Evolutionary conservation across 35 echinoderm and acorn worm genomes (phyloP).

Genomic region (Holothuria glaberrima): DNA sequence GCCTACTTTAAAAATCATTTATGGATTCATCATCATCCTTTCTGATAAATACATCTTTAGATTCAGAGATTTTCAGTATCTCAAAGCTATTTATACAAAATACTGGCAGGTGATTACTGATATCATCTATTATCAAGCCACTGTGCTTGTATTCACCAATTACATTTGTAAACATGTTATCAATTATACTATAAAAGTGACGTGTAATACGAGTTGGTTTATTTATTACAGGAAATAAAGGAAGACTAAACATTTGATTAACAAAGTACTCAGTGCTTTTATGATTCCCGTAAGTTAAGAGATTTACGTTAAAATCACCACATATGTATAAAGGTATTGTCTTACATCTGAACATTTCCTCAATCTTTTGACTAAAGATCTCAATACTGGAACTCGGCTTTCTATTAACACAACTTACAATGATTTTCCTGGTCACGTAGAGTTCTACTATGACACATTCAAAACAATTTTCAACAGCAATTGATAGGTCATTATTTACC

Average conservation of each 20-base stretch:
- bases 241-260: not conserved
- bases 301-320: slow-evolving; percentile 11
- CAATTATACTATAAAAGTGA: not conserved
- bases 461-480: not conserved
- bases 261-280: slow-evolving; percentile 17
- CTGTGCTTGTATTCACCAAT: not conserved
- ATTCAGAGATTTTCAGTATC: not conserved
- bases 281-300: not conserved
- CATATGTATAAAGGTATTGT: not conserved
- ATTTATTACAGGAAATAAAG: not conserved
- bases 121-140: slow-evolving; percentile 21
- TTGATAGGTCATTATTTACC: not conserved
- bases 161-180: not conserved
- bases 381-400: not conserved
- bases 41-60: not conserved
- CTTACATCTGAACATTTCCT: slow-evolving; percentile 11
- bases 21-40: not conserved
- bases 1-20: not conserved
- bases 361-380: not conserved
- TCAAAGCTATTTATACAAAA: not conserved
- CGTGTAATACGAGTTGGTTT: not conserved
- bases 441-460: slow-evolving; percentile 1
- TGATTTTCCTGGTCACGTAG: not conserved
- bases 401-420: slow-evolving; percentile 5
- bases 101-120: slow-evolving; percentile 8